Evolutionary conservation across 2,113 vertebrate genomes (phyloP).

Genomic region (Phainopepla nitens): DNA sequence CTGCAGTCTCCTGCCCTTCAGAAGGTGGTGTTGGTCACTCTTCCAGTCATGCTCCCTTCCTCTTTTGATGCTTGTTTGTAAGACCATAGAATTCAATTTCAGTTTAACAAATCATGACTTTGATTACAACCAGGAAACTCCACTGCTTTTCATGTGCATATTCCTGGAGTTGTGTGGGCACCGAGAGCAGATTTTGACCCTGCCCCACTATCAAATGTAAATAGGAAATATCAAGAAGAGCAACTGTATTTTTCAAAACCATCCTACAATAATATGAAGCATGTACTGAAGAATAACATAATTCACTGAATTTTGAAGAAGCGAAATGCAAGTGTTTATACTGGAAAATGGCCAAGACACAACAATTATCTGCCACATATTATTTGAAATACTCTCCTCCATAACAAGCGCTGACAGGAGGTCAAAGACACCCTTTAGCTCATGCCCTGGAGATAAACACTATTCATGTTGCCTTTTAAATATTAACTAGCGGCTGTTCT

Average conservation of each 20-base stretch:
- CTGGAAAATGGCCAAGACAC: neutral
- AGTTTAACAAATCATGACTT: neutral
- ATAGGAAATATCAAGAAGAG: neutral
- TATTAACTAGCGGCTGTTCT: neutral
- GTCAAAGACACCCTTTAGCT: conserved; percentile 20
- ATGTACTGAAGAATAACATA: neutral
- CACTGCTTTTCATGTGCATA: neutral
- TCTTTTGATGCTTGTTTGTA: neutral
- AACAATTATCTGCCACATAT: neutral
- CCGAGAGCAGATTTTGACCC: neutral
- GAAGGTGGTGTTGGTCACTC: fast-evolving
- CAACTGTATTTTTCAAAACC: neutral
- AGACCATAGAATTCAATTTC: neutral
- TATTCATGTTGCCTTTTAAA: conserved; percentile 16
- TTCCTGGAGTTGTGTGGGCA: neutral
- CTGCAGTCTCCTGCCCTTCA: neutral
- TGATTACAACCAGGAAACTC: neutral
- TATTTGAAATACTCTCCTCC: neutral
- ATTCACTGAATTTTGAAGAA: neutral
- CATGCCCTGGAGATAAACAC: neutral
- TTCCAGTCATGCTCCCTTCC: neutral
- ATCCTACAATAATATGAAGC: neutral
- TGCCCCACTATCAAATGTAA: neutral
- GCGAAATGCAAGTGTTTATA: neutral
- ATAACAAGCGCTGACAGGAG: neutral